These are phyloP conservation scores for Lasius platythorax DNA, from an alignment of 2,888 invertebrate species.

Conservation along the genomic window DNA sequence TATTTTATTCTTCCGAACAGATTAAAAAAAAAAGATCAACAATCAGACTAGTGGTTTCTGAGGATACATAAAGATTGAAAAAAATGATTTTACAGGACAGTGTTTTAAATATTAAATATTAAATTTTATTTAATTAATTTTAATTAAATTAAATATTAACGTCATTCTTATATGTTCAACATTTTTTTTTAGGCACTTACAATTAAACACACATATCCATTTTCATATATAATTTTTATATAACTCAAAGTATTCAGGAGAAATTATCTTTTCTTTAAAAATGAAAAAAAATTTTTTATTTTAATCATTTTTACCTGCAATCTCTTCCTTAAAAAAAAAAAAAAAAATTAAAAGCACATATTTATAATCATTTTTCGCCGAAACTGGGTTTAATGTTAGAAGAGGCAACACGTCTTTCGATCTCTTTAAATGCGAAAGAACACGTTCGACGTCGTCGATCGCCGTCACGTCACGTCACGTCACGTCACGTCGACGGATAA, in stretches of 20 bases:
- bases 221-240: neutral
- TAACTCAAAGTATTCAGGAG: neutral
- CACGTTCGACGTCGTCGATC: neutral
- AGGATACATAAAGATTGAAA: no score
- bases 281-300: neutral
- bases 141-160: neutral
- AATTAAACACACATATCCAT: neutral
- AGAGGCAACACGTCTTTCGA: neutral
- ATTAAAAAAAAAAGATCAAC: neutral
- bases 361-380: neutral
- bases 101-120: neutral
- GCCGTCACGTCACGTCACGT: neutral
- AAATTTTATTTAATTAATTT: no score
- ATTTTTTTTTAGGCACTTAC: neutral
- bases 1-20: neutral
- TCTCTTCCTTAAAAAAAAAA: neutral
- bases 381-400: neutral
- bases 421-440: slow-evolving; percentile 14
- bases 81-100: no score
- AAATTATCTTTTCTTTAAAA: neutral
- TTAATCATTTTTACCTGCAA: neutral
- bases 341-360: neutral
- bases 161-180: neutral
- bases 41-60: no score
- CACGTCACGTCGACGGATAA: slow-evolving; percentile 1